Percentiles rank a stretch among this genome's conserved stretches.
phyloP scores from a whole-genome alignment of 2,888 invertebrate species.

The Stenchaetothrips biformis region DNA sequence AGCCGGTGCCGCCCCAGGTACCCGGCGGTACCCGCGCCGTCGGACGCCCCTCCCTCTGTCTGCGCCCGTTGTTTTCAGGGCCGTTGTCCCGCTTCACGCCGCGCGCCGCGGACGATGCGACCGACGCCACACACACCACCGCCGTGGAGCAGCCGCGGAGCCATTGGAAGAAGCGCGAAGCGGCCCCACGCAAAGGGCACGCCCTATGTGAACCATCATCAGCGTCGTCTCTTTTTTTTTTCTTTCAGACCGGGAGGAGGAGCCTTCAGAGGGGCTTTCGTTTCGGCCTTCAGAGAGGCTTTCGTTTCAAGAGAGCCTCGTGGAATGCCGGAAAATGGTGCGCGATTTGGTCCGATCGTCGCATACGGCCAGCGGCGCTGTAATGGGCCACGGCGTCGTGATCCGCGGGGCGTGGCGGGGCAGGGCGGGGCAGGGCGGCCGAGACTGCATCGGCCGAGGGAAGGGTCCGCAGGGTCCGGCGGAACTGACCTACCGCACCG shows the following conservation, averaged over 20 bases:
- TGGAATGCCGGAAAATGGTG: too few species aligned
- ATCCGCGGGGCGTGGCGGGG: constrained; percentile 9
- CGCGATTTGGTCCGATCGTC: too few species aligned
- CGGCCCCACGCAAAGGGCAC: background rate
- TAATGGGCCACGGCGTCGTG: background rate
- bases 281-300: too few species aligned
- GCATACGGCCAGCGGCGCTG: background rate
- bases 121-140: too few species aligned
- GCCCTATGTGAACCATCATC: background rate
- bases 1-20: constrained; percentile 9
- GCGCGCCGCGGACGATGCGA: background rate
- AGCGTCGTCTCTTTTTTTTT: background rate
- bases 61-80: too few species aligned
- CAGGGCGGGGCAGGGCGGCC: background rate
- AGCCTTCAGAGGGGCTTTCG: too few species aligned
- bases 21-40: constrained; percentile 14
- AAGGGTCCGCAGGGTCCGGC: background rate
- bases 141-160: background rate
- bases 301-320: too few species aligned
- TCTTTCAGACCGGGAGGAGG: background rate
- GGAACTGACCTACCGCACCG: constrained; percentile 19
- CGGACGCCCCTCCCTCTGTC: background rate
- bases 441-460: background rate
- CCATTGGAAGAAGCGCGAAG: background rate
- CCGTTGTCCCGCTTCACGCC: background rate